A percentile compares a stretch with the other conserved stretches of the same genome.
Conservation (phyloP, 2,113 vertebrate genomes). For the Alethe diademata region DNA sequence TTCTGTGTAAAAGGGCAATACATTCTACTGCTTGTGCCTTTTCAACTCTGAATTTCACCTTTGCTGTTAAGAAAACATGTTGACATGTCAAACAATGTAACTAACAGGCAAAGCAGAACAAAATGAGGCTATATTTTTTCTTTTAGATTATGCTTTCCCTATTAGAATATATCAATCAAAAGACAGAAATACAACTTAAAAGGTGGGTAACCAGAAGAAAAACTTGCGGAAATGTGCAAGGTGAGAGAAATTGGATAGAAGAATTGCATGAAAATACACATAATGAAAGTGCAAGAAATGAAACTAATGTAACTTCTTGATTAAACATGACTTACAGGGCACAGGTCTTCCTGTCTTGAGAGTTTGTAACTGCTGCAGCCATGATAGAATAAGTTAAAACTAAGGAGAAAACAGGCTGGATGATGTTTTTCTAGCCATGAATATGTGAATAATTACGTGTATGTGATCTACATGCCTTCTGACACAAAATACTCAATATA, state of each 20-base stretch:
- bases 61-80: not conserved
- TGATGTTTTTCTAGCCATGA: not conserved
- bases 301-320: not conserved
- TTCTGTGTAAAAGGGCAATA: not conserved
- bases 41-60: not conserved
- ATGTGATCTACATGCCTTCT: not conserved
- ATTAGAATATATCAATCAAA: not conserved
- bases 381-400: not conserved
- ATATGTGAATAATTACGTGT: rapidly evolving
- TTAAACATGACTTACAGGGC: not conserved
- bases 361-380: not conserved
- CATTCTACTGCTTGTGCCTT: not conserved
- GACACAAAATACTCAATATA: not conserved
- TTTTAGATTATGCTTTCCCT: not conserved
- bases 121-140: not conserved
- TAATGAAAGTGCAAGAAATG: not conserved
- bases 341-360: not conserved
- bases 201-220: not conserved
- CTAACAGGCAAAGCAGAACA: not conserved
- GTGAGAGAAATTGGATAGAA: not conserved
- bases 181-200: not conserved
- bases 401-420: not conserved
- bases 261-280: not conserved
- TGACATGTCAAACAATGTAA: not conserved
- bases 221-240: not conserved